Evolutionary conservation across 2,888 invertebrate genomes (phyloP), one percentile per base, ranked within the genome.

Genomic region (Lumbricus terrestris): DNA sequence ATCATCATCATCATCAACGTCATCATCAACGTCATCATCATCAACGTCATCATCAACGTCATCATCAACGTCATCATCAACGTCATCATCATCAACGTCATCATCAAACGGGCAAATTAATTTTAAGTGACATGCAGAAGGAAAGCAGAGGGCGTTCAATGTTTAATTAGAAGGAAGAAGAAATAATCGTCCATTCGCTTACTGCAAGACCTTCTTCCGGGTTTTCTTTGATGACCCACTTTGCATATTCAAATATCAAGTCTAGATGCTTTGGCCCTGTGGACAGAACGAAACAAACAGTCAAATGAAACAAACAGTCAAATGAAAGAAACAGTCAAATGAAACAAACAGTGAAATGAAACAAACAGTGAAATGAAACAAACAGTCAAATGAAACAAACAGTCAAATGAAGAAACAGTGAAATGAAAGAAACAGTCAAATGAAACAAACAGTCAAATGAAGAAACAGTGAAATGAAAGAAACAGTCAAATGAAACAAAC

Each of bases 161-260:
- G n/a, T n/a, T n/a, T n/a, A n/a, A 69, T 3, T 69, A 5, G 29
- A 89, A 83, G 5, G 34, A 37, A 37, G 54, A 90, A 29, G 34
- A 37, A 37, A 37, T 88, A 29, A 20, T 23, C 47, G 88, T 34
- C 8, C 0, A 16, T 29, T n/a, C 47, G n/a, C 34, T 33, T 92
- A 95, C 95, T 93, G 96, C 97, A 13, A 99, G 95, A 0, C 99
- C 99, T 94, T 98, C 97, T 92, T 97, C 97, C 0, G 98, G 97
- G 94, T 97, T 96, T 92, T 97, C 96, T 91, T 96, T 96, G 85
- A 99, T 95, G 89, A 99, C 97, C 98, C 98, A 98, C 92, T 97
- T 97, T 35, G 98, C 96, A 95, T 98, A 99, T 94, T 99, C 97
- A 93, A 99, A 97, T 93, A 99, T 98, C 91, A 99, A 95, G 91